Conservation (phyloP, 1,140 invertebrate species). For the Antheraea pernyi region DNA sequence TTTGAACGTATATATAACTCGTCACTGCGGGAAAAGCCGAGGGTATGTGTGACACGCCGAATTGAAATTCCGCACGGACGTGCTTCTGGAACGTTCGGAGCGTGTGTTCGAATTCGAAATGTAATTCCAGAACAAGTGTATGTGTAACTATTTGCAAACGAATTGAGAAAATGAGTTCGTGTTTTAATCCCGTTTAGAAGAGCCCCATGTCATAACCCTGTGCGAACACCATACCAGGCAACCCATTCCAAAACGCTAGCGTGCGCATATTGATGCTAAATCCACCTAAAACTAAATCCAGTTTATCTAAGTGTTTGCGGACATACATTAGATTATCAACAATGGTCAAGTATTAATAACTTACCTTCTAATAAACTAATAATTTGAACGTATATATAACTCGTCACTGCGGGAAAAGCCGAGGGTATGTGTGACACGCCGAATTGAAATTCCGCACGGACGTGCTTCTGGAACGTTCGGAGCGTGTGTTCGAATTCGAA, state of each 20-base stretch:
- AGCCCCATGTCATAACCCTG: too few relatives aligned
- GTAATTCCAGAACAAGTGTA: constrained; percentile 40
- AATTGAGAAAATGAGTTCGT: constrained; percentile 55
- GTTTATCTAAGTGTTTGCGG: too few relatives aligned
- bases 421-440: constrained; percentile 47
- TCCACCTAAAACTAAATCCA: too few relatives aligned
- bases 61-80: constrained; percentile 62
- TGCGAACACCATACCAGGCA: too few relatives aligned
- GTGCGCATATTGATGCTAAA: too few relatives aligned
- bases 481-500: constrained; percentile 56
- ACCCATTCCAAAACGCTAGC: too few relatives aligned
- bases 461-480: constrained; percentile 37
- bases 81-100: constrained; percentile 33
- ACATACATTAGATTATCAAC: too few relatives aligned
- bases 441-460: constrained; percentile 63
- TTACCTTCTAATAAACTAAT: too few relatives aligned
- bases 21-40: constrained; percentile 45
- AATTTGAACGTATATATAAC: constrained; percentile 23
- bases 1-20: constrained; percentile 28
- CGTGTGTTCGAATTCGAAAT: constrained; percentile 58
- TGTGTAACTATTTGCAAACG: constrained; percentile 50
- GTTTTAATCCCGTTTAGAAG: too few relatives aligned
- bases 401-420: constrained; percentile 46
- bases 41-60: constrained; percentile 51
- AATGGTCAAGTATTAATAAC: too few relatives aligned